Percentiles rank a stretch among this genome's conserved stretches.
Evolutionary conservation across 2,888 invertebrate genomes (phyloP).

Genomic region (Ophioninae sp.): DNA sequence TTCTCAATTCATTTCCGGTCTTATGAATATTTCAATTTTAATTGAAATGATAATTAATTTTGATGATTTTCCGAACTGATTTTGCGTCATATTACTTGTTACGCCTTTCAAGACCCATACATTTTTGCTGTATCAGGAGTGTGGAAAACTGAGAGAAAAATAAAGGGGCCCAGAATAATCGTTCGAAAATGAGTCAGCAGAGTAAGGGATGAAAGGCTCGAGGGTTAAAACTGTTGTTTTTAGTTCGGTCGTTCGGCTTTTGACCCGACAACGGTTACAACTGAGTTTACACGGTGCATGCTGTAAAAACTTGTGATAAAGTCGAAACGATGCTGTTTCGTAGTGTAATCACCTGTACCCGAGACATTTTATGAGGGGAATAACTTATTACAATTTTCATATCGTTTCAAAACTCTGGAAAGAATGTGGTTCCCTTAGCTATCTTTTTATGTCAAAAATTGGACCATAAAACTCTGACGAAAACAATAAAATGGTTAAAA

Average conservation of each 20-base stretch:
- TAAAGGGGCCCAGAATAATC: neutral
- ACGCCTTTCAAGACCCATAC: slow-evolving; percentile 71
- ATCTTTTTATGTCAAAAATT: too few relatives aligned
- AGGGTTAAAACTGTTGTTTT: slow-evolving; percentile 26
- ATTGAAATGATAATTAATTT: neutral
- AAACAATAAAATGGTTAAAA: too few relatives aligned
- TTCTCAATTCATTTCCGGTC: too few relatives aligned
- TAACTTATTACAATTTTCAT: neutral
- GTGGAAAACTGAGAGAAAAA: neutral
- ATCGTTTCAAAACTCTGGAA: neutral
- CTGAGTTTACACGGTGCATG: slow-evolving; percentile 8
- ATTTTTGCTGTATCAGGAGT: slow-evolving; percentile 70
- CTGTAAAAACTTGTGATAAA: slow-evolving; percentile 27
- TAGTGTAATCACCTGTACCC: neutral
- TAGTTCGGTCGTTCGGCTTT: slow-evolving; percentile 21
- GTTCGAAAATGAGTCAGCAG: neutral
- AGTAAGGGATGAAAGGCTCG: neutral
- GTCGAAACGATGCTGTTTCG: slow-evolving; percentile 12
- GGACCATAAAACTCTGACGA: too few relatives aligned
- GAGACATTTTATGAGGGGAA: neutral
- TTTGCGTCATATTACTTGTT: slow-evolving; percentile 74
- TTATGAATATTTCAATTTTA: neutral
- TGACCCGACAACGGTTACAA: slow-evolving; percentile 14
- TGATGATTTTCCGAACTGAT: slow-evolving; percentile 67
- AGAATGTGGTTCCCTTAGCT: neutral